Percentiles rank a stretch among this genome's conserved stretches.
Conservation (phyloP, 2,797 vertebrate species). For the Darevskia nairensis region DNA sequence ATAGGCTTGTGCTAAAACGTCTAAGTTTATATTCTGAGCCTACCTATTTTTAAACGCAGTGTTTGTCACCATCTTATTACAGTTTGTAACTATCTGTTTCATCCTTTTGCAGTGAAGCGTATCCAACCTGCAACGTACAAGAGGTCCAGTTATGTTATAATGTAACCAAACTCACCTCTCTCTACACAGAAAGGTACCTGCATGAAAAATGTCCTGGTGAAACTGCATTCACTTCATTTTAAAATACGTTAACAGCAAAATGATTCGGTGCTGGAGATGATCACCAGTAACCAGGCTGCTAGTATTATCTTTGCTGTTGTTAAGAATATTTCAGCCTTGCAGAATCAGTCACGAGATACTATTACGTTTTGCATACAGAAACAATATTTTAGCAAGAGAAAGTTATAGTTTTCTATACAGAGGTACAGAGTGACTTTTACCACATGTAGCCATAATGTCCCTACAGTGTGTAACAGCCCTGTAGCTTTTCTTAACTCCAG, state of each 20-base stretch:
- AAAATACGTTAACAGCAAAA: not conserved
- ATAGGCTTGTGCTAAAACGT: not conserved
- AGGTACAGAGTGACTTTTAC: not conserved
- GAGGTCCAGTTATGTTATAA: conserved; percentile 89
- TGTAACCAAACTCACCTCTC: conserved; percentile 86
- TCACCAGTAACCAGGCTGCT: not conserved
- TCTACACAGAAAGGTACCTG: conserved; percentile 87
- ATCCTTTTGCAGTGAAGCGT: conserved; percentile 85
- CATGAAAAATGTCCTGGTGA: conserved; percentile 19
- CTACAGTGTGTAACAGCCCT: not conserved
- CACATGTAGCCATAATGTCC: not conserved
- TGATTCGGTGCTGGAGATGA: not conserved
- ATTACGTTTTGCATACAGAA: not conserved
- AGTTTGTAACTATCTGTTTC: not conserved
- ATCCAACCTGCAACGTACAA: conserved; percentile 86
- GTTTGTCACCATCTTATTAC: not conserved
- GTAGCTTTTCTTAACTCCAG: not conserved
- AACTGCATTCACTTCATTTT: not conserved
- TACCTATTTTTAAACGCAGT: not conserved
- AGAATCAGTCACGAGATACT: not conserved
- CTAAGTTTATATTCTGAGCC: not conserved
- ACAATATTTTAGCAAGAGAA: not conserved
- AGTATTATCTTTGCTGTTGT: not conserved
- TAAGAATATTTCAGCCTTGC: not conserved
- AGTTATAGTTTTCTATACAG: not conserved